These are phyloP conservation scores for Limenitis camilla DNA, from an alignment of 2,888 invertebrate species.

Conservation along the genomic window DNA sequence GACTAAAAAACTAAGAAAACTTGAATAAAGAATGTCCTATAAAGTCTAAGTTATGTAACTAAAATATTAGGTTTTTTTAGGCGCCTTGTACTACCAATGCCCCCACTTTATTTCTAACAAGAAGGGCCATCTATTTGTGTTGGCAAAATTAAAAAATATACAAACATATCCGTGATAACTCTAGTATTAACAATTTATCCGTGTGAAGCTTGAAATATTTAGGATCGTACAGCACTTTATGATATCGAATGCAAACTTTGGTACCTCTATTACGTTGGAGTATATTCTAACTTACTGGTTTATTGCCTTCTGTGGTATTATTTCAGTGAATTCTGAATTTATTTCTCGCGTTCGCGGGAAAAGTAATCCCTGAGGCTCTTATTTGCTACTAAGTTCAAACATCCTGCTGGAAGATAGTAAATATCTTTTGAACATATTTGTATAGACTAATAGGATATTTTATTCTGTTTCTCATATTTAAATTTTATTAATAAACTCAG, in stretches of 20 bases:
- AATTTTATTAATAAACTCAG: neutral
- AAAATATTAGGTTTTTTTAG: no score
- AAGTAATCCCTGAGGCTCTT: conserved; percentile 54
- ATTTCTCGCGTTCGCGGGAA: conserved; percentile 56
- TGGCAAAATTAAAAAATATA: no score
- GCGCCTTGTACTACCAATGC: no score
- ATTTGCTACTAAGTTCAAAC: conserved; percentile 56
- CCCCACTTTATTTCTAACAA: no score
- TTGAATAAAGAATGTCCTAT: no score
- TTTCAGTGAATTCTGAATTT: conserved; percentile 70
- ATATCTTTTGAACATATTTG: conserved; percentile 41
- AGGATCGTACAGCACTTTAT: conserved; percentile 28
- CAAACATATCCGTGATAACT: no score
- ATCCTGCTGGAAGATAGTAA: conserved; percentile 36
- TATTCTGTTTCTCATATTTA: neutral
- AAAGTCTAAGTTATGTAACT: no score
- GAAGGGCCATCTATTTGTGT: no score
- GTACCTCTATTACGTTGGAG: conserved; percentile 52
- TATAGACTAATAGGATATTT: conserved; percentile 21
- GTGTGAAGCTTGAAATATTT: conserved; percentile 18
- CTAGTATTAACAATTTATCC: neutral
- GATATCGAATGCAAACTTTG: conserved; percentile 52
- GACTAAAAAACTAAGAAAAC: no score
- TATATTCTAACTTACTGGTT: conserved; percentile 67
- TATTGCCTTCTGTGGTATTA: conserved; percentile 69